Evolutionary conservation across 2,113 vertebrate genomes (phyloP), one percentile per base, ranked within the genome.

Genomic region (Paraplagusia blochii): DNA sequence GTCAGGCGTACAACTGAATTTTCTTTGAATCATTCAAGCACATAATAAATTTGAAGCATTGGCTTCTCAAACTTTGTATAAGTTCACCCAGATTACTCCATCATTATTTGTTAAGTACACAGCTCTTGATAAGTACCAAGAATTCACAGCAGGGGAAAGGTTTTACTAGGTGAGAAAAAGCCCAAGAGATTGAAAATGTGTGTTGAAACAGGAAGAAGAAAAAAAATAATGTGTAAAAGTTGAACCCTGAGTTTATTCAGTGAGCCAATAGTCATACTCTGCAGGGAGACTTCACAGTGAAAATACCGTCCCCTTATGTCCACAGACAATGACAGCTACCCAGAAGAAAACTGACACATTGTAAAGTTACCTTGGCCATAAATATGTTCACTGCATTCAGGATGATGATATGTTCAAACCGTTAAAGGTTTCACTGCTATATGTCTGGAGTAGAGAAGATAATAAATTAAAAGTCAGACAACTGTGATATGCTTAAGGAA

Each of bases 161-260:
- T 71, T 49, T 71, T 53, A 66, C 40, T 51, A 51, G 17, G 35
- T 16, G 22, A 29, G 6, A 46, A 65, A 14, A 73, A 77, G 61
- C 55, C 65, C n/a, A 6, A 9, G 53, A 16, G 42, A 3, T 63
- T 66, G 53, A 29, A 49, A 14, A 69, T 39, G 8, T 42, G 13
- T 56, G 53, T 34, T 68, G 63, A 49, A 58, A 46, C 44, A 18
- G 18, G 2, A 2, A 46, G 6, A 19, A 10, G 11, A 38, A 38
- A 78, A 59, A 33, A 14, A 11, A 62, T 51, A 49, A 58, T 67
- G 51, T 66, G 60, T 66, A 58, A 74, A 57, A 70, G 29, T 68
- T 47, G 64, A 86, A 88, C 88, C 90, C 90, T 92, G 90, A 92
- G 90, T 84, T 70, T 62, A 50, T 66, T 77, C 60, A 52, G 61